phyloP scores from a whole-genome alignment of 2,113 vertebrate species.

The Nycticorax nycticorax region DNA sequence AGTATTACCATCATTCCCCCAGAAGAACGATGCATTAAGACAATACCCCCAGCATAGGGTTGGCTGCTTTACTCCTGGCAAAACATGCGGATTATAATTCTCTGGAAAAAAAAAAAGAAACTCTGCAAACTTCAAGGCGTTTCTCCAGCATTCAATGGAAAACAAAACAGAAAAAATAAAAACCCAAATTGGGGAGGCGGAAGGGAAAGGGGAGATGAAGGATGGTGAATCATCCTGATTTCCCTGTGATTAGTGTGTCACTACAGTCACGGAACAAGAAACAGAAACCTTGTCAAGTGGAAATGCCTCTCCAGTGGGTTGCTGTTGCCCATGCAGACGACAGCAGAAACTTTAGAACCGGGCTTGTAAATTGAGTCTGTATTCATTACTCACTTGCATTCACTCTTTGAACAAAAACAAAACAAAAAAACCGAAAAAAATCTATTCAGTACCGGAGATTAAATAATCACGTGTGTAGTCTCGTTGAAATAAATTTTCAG shows the following conservation, averaged over 20 bases:
- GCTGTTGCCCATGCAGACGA: constrained; percentile 70
- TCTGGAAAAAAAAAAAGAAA: not conserved
- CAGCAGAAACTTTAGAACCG: constrained; percentile 78
- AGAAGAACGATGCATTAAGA: constrained; percentile 38
- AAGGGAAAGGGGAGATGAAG: constrained; percentile 56
- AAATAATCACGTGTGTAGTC: constrained; percentile 80
- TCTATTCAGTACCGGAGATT: constrained; percentile 80
- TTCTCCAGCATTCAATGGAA: constrained; percentile 73
- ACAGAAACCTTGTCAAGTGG: constrained; percentile 64
- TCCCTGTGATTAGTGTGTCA: constrained; percentile 76
- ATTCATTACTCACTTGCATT: constrained; percentile 75
- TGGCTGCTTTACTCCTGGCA: constrained; percentile 76
- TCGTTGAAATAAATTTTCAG: constrained; percentile 79
- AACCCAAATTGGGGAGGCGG: not conserved
- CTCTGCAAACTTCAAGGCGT: constrained; percentile 72
- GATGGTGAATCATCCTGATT: constrained; percentile 74
- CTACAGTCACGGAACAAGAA: constrained; percentile 67
- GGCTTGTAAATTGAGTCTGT: constrained; percentile 70
- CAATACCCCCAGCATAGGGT: constrained; percentile 43
- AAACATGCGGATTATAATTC: constrained; percentile 72
- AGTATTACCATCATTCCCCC: constrained; percentile 59
- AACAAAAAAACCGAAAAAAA: not conserved
- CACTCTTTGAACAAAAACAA: constrained; percentile 70
- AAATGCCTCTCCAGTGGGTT: constrained; percentile 77
- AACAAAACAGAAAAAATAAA: not conserved